Evolutionary conservation across 2,888 invertebrate genomes (phyloP).

Genomic region (Cheilosia variabilis): DNA sequence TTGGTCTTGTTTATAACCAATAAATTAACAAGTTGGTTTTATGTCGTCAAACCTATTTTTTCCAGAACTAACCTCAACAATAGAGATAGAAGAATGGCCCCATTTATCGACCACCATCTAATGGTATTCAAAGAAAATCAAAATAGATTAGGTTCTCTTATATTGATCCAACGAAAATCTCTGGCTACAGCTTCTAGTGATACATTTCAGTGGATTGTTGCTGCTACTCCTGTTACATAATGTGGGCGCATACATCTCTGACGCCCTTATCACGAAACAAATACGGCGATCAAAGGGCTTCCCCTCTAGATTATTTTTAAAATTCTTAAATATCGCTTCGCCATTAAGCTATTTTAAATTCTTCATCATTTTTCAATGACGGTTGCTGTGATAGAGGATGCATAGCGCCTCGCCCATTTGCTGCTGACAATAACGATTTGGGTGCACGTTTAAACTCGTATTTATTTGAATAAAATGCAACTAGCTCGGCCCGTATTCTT

Average conservation of each 20-base stretch:
- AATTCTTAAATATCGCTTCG: not conserved
- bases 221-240: not conserved
- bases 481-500: constrained; percentile 14
- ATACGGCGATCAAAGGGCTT: not conserved
- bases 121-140: too few relatives aligned
- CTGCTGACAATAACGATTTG: constrained; percentile 9
- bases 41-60: too few relatives aligned
- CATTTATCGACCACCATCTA: too few relatives aligned
- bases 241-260: constrained; percentile 23
- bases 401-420: constrained; percentile 16
- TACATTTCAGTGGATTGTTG: not conserved
- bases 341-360: constrained; percentile 24
- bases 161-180: not conserved
- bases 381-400: not conserved
- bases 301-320: constrained; percentile 10
- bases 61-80: too few relatives aligned
- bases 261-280: constrained; percentile 15
- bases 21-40: too few relatives aligned
- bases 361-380: constrained; percentile 21
- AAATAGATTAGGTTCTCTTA: too few relatives aligned
- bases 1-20: too few relatives aligned
- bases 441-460: not conserved
- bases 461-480: constrained; percentile 11
- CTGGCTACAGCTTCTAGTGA: not conserved
- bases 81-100: too few relatives aligned